Conservation (phyloP, 2,797 vertebrate species). For the Caiman crocodilus region DNA sequence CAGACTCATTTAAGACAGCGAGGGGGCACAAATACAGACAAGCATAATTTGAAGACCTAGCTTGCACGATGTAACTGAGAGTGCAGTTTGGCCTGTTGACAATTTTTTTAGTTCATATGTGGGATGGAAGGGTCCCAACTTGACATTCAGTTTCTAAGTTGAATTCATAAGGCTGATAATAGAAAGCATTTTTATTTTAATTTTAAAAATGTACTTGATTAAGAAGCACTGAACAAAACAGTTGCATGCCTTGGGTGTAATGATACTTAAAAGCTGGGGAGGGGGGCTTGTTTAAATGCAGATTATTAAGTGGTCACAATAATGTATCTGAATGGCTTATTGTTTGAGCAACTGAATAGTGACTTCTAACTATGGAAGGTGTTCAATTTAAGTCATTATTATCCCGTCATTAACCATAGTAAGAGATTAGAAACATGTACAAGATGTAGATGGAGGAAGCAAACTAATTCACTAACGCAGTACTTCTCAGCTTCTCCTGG, state of each 20-base stretch:
- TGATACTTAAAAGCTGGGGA: not conserved
- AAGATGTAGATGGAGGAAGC: not conserved
- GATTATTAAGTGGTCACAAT: not conserved
- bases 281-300: fast-evolving
- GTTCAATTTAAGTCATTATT: not conserved
- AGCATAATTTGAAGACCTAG: not conserved
- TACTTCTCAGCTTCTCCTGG: not conserved
- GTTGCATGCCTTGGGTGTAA: not conserved
- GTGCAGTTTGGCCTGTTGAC: not conserved
- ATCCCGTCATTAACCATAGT: not conserved
- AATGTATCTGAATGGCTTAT: not conserved
- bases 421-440: not conserved
- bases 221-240: too few relatives aligned
- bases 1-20: not conserved
- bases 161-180: not conserved
- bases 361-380: not conserved
- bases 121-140: not conserved
- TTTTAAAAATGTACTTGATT: too few relatives aligned
- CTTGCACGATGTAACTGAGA: constrained; percentile 10
- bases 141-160: not conserved
- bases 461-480: not conserved
- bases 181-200: too few relatives aligned
- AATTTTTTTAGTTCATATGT: not conserved
- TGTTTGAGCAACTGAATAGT: not conserved
- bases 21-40: not conserved